A percentile compares a stretch with the other conserved stretches of the same genome.
These are phyloP conservation scores for Glossophaga mutica DNA, from an alignment of 2,797 vertebrate genomes.

Conservation along the genomic window DNA sequence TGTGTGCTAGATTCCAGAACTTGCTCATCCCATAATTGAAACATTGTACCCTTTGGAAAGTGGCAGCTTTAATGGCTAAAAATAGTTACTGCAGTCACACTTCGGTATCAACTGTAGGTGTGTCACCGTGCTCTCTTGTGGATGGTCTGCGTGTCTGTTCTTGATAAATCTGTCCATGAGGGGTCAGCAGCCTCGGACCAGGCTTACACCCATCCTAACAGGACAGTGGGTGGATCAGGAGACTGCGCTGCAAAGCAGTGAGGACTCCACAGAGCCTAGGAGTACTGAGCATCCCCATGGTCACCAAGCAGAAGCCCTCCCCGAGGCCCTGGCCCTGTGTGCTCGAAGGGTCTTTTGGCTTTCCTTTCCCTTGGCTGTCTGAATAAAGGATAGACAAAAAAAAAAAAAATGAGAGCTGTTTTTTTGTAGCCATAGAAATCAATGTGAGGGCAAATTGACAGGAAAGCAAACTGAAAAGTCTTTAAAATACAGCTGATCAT, in stretches of 20 bases:
- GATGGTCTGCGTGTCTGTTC: not conserved
- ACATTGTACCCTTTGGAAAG: not conserved
- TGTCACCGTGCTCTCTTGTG: not conserved
- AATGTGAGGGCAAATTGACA: not conserved
- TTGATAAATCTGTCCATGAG: not conserved
- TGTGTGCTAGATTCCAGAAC: not conserved
- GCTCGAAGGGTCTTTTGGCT: not conserved
- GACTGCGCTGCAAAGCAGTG: not conserved
- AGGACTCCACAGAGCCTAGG: not conserved
- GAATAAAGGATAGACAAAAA: not conserved
- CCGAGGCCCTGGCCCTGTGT: not conserved
- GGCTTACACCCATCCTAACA: not conserved
- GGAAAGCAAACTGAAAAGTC: not conserved
- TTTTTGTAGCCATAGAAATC: not conserved
- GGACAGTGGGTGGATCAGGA: not conserved
- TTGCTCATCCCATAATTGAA: not conserved
- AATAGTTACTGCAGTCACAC: not conserved
- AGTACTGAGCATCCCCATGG: fast-evolving
- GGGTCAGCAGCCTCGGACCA: not conserved
- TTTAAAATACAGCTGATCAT: not conserved
- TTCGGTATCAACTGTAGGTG: not conserved
- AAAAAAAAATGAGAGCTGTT: not conserved
- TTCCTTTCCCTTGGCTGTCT: not conserved
- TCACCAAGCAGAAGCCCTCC: not conserved
- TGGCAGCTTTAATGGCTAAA: not conserved